Conservation (phyloP, 2,888 invertebrate species). For the Lacanobia wlatinum region DNA sequence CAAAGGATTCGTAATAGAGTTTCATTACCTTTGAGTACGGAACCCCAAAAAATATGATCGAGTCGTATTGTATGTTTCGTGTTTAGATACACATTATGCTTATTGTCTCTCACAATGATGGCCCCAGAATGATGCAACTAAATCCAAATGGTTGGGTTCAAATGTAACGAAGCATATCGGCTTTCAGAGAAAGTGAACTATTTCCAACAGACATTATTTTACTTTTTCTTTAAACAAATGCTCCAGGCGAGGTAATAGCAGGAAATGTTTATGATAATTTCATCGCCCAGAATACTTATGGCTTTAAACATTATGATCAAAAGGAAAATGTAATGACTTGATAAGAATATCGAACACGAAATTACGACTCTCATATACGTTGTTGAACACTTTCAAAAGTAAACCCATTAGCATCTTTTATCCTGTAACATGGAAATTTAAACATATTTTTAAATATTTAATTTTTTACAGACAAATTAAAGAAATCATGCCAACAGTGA, state of each 20-base stretch:
- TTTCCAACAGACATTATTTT: conserved; percentile 50
- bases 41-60: not conserved
- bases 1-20: too few species aligned
- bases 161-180: conserved; percentile 70
- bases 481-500: not conserved
- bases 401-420: not conserved
- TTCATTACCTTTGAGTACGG: too few species aligned
- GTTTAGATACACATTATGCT: conserved; percentile 24
- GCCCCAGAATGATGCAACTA: conserved; percentile 67
- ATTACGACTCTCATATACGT: conserved; percentile 3
- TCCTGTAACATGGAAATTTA: too few species aligned
- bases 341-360: conserved; percentile 16
- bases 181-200: conserved; percentile 64
- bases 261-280: conserved; percentile 31
- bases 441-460: too few species aligned
- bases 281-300: conserved; percentile 32
- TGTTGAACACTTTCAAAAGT: not conserved
- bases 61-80: not conserved
- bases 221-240: conserved; percentile 45
- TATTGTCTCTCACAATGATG: conserved; percentile 37
- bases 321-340: conserved; percentile 24
- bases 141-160: conserved; percentile 62
- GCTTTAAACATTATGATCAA: conserved; percentile 14
- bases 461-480: not conserved
- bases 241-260: conserved; percentile 38